Base-by-base conservation (phyloP, 2,113 vertebrate species). In the Platanista minor region DNA sequence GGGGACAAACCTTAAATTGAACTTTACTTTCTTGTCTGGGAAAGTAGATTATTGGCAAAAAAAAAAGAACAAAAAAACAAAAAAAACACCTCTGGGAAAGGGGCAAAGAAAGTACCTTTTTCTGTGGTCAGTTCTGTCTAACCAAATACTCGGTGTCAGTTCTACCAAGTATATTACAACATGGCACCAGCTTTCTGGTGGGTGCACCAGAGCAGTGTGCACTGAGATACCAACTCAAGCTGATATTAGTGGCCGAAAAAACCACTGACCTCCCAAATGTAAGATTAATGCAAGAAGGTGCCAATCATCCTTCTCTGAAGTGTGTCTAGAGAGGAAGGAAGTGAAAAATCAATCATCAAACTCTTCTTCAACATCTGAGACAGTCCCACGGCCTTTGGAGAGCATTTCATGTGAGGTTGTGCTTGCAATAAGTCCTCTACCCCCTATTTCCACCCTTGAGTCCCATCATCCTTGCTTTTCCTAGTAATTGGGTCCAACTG, bases 11-110 rank as follows among this genome's bases (percentile, higher is more conserved):
- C 20, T 86, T 67, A 46, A 46, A 31, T 54, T 18, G 20, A 92
- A 91, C 54, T 94, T 90, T 33, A 61, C 96, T 88, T 66, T 82
- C 62, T 94, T 96, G 62, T 72, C 80, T 61, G 43, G 33, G 3
- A 91, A 94, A 89, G 62, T 66, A n/a, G 14, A 93, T 64, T 64
- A 84, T 39, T 57, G 69, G 29, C 36, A 87, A 33, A 17, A 39
- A 61, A 93, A 69, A n/a, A 52, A n/a, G n/a, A n/a, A n/a, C n/a
- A n/a, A n/a, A 39, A 59, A 93, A 74, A n/a, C 10, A 61, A 93
- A 74, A n/a, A 78, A 18, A 49, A 49, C 6, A 61, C 57, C 27
- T 83, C 13, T 81, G 61, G 57, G 49, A 71, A 92, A 72, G 17
- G 46, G 8, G 20, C 7, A 57, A 71, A 92, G 61, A 80, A 82